phyloP scores from a whole-genome alignment of 1,140 invertebrate genomes.

The Drosophila subobscura region DNA sequence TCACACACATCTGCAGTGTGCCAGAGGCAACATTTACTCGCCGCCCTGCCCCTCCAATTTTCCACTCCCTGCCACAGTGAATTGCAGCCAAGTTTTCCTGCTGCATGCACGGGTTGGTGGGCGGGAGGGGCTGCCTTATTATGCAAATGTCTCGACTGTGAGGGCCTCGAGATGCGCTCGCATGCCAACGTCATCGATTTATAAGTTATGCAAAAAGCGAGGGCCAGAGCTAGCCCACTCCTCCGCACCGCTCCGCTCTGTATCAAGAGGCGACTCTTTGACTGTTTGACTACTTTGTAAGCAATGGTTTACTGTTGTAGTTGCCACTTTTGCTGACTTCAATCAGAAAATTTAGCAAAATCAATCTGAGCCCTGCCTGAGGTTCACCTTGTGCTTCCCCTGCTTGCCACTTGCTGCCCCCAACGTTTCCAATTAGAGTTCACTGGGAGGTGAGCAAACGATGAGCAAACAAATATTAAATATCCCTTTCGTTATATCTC shows the following conservation, averaged over 20 bases:
- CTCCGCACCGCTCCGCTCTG: not conserved
- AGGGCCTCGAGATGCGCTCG: slow-evolving; percentile 41
- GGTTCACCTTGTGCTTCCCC: slow-evolving; percentile 9
- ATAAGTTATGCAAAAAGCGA: slow-evolving; percentile 75
- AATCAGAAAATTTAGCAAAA: slow-evolving; percentile 61
- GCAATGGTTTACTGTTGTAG: slow-evolving; percentile 64
- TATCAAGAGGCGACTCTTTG: slow-evolving; percentile 26
- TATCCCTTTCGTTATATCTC: too few species aligned
- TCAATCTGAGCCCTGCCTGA: slow-evolving; percentile 21
- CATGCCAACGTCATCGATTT: slow-evolving; percentile 79
- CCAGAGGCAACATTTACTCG: not conserved
- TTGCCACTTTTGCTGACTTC: slow-evolving; percentile 62
- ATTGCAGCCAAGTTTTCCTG: slow-evolving; percentile 61
- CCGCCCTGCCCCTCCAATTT: slow-evolving; percentile 11
- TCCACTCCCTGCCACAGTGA: slow-evolving; percentile 17
- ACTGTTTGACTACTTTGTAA: slow-evolving; percentile 74
- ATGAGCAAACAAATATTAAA: too few species aligned
- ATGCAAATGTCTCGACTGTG: slow-evolving; percentile 61
- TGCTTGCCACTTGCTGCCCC: not conserved
- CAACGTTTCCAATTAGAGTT: too few species aligned
- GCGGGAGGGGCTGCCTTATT: slow-evolving; percentile 53
- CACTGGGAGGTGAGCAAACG: too few species aligned
- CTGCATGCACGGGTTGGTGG: slow-evolving; percentile 14
- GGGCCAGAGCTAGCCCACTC: slow-evolving; percentile 16
- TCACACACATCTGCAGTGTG: slow-evolving; percentile 32